Conservation (phyloP, 2,113 vertebrate species). For the Saguinus midas region DNA sequence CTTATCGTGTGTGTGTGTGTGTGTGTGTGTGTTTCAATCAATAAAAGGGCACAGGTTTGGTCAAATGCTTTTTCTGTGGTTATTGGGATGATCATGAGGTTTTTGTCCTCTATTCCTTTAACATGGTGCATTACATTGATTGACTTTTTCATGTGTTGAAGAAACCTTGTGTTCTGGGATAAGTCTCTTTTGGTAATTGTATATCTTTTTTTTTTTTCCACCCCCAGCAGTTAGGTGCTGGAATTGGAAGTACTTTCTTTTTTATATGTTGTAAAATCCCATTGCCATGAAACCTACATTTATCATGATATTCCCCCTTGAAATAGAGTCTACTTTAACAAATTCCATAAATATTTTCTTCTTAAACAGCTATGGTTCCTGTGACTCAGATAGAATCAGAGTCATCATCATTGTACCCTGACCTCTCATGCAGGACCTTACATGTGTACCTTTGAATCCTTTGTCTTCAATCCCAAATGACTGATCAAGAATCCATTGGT, state of each 20-base stretch:
- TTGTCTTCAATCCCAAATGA: background rate
- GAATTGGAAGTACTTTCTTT: background rate
- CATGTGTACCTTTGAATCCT: background rate
- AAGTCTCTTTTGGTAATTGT: background rate
- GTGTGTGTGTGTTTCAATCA: background rate
- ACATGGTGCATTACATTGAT: background rate
- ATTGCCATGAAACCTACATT: too few relatives aligned
- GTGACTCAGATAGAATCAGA: background rate
- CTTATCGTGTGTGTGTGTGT: background rate
- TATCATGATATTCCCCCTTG: too few relatives aligned
- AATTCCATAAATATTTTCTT: background rate
- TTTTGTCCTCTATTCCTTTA: background rate
- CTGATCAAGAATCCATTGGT: background rate
- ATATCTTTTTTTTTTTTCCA: background rate
- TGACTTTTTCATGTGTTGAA: background rate
- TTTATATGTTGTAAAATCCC: background rate
- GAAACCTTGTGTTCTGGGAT: background rate
- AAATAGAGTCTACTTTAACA: background rate
- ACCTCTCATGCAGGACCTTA: background rate
- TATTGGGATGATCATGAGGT: background rate
- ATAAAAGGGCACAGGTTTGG: background rate
- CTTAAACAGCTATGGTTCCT: background rate
- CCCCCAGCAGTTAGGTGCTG: too few relatives aligned
- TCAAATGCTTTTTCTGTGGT: background rate
- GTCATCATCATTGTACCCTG: background rate